Conservation (phyloP, 2,113 vertebrate species). For the Cynoglossus semilaevis region DNA sequence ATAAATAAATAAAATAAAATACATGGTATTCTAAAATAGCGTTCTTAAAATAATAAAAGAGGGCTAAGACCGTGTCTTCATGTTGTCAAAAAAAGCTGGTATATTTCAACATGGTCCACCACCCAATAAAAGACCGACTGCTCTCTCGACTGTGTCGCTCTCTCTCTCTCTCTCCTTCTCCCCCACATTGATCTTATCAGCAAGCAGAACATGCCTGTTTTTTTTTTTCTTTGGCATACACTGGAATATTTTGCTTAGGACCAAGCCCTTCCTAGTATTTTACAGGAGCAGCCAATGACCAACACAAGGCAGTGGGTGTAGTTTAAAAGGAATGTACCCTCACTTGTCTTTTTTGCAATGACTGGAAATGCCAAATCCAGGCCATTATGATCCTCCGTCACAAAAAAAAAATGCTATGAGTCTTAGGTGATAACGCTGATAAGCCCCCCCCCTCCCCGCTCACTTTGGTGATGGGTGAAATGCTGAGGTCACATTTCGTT, state of each 20-base stretch:
- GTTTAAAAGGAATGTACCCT: constrained; percentile 49
- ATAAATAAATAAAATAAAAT: too few relatives aligned
- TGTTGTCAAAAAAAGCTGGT: neutral
- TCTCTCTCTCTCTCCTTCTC: too few relatives aligned
- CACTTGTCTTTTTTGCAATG: constrained; percentile 30
- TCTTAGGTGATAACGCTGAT: constrained; percentile 2
- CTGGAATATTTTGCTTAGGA: constrained; percentile 80
- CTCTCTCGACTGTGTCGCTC: constrained; percentile 20
- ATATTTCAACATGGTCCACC: constrained; percentile 1
- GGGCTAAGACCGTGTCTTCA: neutral
- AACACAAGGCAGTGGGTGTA: constrained; percentile 42
- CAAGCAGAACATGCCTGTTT: constrained; percentile 48
- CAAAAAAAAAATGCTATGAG: constrained; percentile 1
- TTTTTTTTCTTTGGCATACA: constrained; percentile 68
- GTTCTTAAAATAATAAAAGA: neutral
- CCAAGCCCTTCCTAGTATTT: constrained; percentile 93
- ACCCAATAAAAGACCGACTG: constrained; percentile 8
- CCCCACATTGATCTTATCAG: constrained; percentile 77
- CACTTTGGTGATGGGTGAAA: too few relatives aligned
- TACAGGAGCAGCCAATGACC: constrained; percentile 73
- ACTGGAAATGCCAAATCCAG: constrained; percentile 53
- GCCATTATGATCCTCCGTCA: constrained; percentile 21
- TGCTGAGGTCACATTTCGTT: too few relatives aligned
- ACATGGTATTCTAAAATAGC: too few relatives aligned
- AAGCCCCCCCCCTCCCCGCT: neutral